These are phyloP conservation scores for Dunckerocampus dactyliophorus DNA, from an alignment of 2,113 vertebrate genomes.

Conservation along the genomic window DNA sequence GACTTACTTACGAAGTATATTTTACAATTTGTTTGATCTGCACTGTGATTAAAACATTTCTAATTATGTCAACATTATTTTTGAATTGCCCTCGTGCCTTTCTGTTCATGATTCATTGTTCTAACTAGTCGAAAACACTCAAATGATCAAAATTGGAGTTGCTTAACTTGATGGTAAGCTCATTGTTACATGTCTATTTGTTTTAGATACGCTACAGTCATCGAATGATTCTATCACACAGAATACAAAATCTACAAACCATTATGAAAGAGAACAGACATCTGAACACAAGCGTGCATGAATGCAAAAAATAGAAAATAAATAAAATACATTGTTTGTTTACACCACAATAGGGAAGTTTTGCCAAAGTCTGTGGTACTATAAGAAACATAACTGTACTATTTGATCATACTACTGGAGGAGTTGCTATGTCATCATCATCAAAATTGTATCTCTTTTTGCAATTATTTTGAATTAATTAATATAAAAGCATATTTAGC, in stretches of 20 bases:
- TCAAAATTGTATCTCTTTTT: not conserved
- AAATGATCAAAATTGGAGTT: not conserved
- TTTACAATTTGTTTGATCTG: not conserved
- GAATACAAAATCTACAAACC: constrained; percentile 12
- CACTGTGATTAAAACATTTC: constrained; percentile 12
- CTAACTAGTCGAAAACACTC: not conserved
- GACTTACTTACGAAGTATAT: constrained; percentile 33
- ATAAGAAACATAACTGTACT: too few relatives aligned
- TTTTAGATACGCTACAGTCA: constrained; percentile 19
- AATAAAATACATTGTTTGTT: constrained; percentile 20
- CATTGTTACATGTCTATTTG: constrained; percentile 23
- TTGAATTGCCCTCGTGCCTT: constrained; percentile 13
- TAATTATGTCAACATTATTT: not conserved
- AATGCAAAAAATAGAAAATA: constrained; percentile 24
- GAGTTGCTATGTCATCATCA: too few relatives aligned
- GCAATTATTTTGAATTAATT: not conserved
- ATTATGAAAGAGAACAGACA: constrained; percentile 3
- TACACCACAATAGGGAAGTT: constrained; percentile 36
- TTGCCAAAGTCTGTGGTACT: too few relatives aligned
- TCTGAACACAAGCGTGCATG: constrained; percentile 57
- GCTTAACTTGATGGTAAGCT: not conserved
- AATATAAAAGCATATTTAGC: not conserved
- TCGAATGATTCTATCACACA: constrained; percentile 20
- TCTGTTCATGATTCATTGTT: not conserved
- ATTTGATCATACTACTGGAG: too few relatives aligned